These are phyloP conservation scores for Cyanoliseus patagonus DNA, from an alignment of 2,113 vertebrate species.

Conservation along the genomic window DNA sequence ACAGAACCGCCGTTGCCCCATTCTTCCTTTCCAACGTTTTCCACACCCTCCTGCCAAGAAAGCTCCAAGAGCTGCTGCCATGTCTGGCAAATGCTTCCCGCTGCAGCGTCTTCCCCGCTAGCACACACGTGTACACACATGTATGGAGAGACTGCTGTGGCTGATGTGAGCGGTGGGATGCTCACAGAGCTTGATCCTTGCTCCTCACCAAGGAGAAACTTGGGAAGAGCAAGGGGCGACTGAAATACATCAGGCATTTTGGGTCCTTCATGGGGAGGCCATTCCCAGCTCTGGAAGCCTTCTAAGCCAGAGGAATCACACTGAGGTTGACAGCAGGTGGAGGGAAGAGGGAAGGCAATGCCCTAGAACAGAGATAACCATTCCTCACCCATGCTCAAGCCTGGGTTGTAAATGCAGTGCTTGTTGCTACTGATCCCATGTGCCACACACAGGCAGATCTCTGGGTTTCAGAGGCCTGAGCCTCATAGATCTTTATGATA, in stretches of 20 bases:
- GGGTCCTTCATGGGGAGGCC: background rate
- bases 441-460: background rate
- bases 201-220: background rate
- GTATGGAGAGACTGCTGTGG: accelerated
- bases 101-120: background rate
- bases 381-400: background rate
- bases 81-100: background rate
- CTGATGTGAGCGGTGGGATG: background rate
- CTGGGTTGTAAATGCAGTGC: background rate
- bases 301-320: background rate
- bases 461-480: background rate
- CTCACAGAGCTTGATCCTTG: accelerated
- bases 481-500: background rate
- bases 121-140: background rate
- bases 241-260: background rate
- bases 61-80: background rate
- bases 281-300: background rate
- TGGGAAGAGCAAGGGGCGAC: background rate
- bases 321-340: background rate
- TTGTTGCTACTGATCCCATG: accelerated
- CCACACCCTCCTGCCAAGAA: slow-evolving; percentile 50
- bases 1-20: background rate
- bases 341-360: background rate
- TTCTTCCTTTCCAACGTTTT: slow-evolving; percentile 26
- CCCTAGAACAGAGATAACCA: accelerated